phyloP scores from a whole-genome alignment of 2,797 vertebrate species.

The Danio albolineatus region DNA sequence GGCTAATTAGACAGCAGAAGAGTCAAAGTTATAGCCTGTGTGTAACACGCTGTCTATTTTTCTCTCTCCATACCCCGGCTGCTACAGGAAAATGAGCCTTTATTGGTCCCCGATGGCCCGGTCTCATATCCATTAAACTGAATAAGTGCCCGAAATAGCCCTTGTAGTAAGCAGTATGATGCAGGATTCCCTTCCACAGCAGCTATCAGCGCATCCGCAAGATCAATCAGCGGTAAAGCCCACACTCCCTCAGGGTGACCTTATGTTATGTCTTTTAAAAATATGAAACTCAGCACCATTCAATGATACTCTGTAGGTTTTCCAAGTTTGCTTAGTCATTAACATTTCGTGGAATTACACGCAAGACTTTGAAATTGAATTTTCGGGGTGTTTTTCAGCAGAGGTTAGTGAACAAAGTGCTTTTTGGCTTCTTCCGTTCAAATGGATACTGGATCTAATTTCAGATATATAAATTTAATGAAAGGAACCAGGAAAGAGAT shows the following conservation, averaged over 20 bases:
- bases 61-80: conserved; percentile 46
- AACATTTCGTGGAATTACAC: conserved; percentile 20
- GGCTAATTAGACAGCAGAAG: conserved; percentile 68
- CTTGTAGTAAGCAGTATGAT: conserved; percentile 37
- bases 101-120: conserved; percentile 71
- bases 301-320: conserved; percentile 20
- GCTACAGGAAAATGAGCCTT: conserved; percentile 70
- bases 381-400: conserved; percentile 6
- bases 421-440: conserved; percentile 4
- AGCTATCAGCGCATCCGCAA: conserved; percentile 18
- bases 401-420: conserved; percentile 10
- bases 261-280: conserved; percentile 35
- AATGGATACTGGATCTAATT: conserved; percentile 36
- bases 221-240: conserved; percentile 36
- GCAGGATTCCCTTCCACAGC: conserved; percentile 47
- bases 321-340: conserved; percentile 28
- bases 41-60: conserved; percentile 73
- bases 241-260: conserved; percentile 44
- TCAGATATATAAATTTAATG: conserved; percentile 24
- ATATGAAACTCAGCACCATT: conserved; percentile 32
- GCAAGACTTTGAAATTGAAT: conserved; percentile 6
- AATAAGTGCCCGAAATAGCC: conserved; percentile 57
- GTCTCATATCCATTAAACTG: conserved; percentile 72
- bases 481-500: conserved; percentile 21
- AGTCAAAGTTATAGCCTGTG: conserved; percentile 76